Conservation (phyloP, 2,797 vertebrate genomes). For the Manis pentadactyla region DNA sequence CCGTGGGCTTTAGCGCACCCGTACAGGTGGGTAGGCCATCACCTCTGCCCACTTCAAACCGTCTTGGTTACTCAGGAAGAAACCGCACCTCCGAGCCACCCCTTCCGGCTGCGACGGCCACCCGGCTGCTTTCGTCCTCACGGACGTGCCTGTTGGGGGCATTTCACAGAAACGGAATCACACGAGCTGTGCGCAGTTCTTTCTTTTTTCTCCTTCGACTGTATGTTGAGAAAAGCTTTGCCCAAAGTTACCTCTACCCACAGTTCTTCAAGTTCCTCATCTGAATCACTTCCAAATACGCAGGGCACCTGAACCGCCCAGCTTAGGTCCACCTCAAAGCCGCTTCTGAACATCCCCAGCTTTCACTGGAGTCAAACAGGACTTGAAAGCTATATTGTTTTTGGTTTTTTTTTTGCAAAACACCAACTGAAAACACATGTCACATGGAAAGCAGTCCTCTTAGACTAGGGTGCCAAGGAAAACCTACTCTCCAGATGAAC, state of each 20-base stretch:
- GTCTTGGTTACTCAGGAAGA: background rate
- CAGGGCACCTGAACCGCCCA: no score
- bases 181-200: rapidly evolving
- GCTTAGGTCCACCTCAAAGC: background rate
- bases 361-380: background rate
- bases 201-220: background rate
- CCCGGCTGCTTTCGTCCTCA: background rate
- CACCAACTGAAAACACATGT: background rate
- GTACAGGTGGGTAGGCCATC: background rate
- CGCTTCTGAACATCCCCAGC: background rate
- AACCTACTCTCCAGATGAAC: background rate
- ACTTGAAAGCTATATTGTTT: background rate
- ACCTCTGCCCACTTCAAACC: background rate
- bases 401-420: background rate
- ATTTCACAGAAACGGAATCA: background rate
- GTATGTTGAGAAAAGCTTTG: background rate
- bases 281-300: background rate
- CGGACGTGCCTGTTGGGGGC: rapidly evolving
- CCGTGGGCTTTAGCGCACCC: background rate
- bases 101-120: rapidly evolving
- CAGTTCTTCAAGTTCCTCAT: rapidly evolving
- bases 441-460: background rate
- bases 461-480: background rate
- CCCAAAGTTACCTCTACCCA: background rate
- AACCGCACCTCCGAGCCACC: background rate